Evolutionary conservation across 2,113 vertebrate species (phyloP), one percentile per base, ranked within the genome.

Genomic region (Addax nasomaculatus): DNA sequence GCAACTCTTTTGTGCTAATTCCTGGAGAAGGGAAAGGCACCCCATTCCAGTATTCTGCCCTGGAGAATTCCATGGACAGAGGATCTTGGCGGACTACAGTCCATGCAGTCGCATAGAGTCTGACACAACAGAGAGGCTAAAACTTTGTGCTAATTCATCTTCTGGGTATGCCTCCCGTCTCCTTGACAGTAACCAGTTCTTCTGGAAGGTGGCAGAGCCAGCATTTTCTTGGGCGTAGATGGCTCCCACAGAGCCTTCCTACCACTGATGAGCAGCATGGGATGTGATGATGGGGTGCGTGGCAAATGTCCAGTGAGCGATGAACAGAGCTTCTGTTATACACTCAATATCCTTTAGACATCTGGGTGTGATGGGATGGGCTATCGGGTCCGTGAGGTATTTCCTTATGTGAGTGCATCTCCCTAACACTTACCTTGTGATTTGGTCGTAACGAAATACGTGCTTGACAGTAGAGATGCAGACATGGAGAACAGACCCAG

Each of bases 131-230:
- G 67, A 39, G 67, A 1, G 67, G n/a, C 17, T 36, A 36, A 10
- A 12, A 39, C n/a, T 2, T 39, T 0, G 5, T 73, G 67, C 36
- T 23, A 16, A 29, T 70, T 19, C n/a, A 49, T 51, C 51, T 14
- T 25, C 7, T 27, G 21, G 67, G 2, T 6, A 5, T 0, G 30
- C n/a, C 25, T 62, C 55, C 19, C 0, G 0, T 67, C 58, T 57
- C 70, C 57, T 27, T 25, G 30, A 70, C 15, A 21, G 85, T 43
- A 55, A 29, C 30, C 27, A 14, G 43, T n/a, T 55, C 51, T 51
- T 85, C 80, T 39, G 17, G 89, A 83, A 79, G n/a, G 86, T 45
- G 6, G 33, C 6, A 6, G 55, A 78, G 49, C 33, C 53, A 78
- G 80, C 49, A 1, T 49, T 47, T 79, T 70, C 76, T 45, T 10